phyloP scores from a whole-genome alignment of 2,797 vertebrate genomes.

The Lerista edwardsae region DNA sequence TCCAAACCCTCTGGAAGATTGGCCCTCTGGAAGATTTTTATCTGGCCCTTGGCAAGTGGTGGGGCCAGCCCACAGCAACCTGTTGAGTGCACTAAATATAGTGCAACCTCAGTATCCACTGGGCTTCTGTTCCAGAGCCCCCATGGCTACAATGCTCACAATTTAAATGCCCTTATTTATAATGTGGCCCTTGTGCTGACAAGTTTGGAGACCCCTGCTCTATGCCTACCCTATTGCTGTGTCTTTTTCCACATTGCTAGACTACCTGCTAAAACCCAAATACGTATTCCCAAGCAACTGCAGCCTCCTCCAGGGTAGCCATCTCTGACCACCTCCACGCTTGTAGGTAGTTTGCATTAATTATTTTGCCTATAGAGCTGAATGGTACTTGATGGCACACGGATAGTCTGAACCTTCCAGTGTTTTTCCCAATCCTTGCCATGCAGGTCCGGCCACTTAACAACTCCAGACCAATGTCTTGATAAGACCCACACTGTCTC shows the following conservation, averaged over 20 bases:
- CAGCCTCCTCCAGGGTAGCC: neutral
- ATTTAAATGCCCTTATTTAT: too few relatives aligned
- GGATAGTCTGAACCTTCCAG: conserved; percentile 21
- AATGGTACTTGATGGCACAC: neutral
- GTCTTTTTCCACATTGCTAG: neutral
- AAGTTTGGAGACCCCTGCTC: too few relatives aligned
- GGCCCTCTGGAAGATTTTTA: too few relatives aligned
- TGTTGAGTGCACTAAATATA: too few relatives aligned
- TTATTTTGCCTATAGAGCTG: neutral
- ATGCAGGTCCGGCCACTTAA: conserved; percentile 49
- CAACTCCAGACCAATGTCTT: conserved; percentile 55
- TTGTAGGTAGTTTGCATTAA: neutral
- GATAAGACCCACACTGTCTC: conserved; percentile 52
- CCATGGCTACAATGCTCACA: too few relatives aligned
- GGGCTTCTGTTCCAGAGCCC: too few relatives aligned
- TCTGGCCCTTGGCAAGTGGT: too few relatives aligned
- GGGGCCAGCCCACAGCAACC: too few relatives aligned
- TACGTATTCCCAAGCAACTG: neutral
- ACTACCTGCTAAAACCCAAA: neutral
- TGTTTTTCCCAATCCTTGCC: conserved; percentile 61
- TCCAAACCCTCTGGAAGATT: too few relatives aligned
- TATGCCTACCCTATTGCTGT: neutral
- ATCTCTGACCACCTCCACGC: neutral
- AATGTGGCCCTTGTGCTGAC: too few relatives aligned
- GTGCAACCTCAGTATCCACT: too few relatives aligned